phyloP scores from a whole-genome alignment of 2,113 vertebrate genomes.

The Oryzias celebensis region DNA sequence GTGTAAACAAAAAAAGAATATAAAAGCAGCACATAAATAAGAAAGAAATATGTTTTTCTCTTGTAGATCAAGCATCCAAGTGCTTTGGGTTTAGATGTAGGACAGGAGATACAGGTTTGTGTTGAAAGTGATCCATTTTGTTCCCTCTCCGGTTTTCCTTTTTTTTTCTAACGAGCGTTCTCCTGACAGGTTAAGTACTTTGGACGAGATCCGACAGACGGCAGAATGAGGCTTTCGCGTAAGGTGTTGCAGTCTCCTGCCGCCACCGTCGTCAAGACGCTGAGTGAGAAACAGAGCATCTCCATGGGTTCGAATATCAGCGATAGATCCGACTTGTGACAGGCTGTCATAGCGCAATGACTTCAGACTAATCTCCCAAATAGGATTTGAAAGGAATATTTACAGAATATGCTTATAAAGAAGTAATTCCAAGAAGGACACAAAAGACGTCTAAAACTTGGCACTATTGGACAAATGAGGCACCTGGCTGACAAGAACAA shows the following conservation, averaged over 20 bases:
- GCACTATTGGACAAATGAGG: not conserved
- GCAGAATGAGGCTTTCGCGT: conserved; percentile 94
- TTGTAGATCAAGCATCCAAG: conserved; percentile 92
- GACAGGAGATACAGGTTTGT: conserved; percentile 95
- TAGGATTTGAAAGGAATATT: conserved; percentile 5
- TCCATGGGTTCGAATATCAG: conserved; percentile 72
- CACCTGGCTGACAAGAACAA: not conserved
- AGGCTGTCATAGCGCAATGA: not conserved
- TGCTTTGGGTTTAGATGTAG: conserved; percentile 92
- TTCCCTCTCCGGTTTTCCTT: conserved; percentile 1
- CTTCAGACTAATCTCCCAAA: not conserved
- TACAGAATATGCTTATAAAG: not conserved
- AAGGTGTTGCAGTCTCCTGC: conserved; percentile 92
- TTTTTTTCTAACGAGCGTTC: conserved; percentile 18
- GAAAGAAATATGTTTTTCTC: not conserved
- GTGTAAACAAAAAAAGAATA: too few relatives aligned
- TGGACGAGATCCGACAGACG: conserved; percentile 94
- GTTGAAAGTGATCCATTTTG: not conserved
- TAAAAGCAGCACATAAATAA: too few relatives aligned
- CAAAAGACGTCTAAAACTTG: not conserved
- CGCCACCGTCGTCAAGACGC: conserved; percentile 79
- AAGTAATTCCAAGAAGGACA: conserved; percentile 4
- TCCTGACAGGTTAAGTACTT: conserved; percentile 93
- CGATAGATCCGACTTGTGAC: conserved; percentile 46
- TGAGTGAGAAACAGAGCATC: conserved; percentile 88